Conservation (phyloP, 2,797 vertebrate genomes). For the Sebastes cheni region DNA sequence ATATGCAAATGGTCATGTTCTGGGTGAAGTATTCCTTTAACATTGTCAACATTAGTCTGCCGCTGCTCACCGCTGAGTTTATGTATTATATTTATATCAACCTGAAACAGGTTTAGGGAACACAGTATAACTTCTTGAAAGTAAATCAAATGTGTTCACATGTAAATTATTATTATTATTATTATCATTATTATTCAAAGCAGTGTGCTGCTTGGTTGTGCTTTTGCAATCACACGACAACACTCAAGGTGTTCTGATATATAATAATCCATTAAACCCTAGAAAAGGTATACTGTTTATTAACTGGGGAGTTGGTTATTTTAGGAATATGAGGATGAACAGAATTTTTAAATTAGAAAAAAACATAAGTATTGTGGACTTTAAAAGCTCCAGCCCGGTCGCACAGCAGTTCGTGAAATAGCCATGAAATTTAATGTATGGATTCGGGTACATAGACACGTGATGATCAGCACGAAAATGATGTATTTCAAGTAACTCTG, state of each 20-base stretch:
- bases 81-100: neutral
- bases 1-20: neutral
- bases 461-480: too few relatives aligned
- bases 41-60: too few relatives aligned
- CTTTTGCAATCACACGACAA: neutral
- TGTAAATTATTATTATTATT: neutral
- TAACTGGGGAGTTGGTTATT: neutral
- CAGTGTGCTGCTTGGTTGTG: neutral
- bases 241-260: neutral
- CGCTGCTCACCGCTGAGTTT: neutral
- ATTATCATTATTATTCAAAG: neutral
- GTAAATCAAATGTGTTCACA: neutral
- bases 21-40: too few relatives aligned
- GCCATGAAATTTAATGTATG: too few relatives aligned
- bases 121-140: neutral
- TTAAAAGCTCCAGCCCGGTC: too few relatives aligned
- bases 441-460: too few relatives aligned
- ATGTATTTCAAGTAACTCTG: too few relatives aligned
- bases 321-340: neutral
- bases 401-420: too few relatives aligned
- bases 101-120: neutral
- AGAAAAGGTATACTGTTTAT: neutral
- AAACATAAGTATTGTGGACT: neutral
- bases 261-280: neutral
- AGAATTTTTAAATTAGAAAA: neutral